Base-by-base conservation (phyloP, 2,113 vertebrate species). In the Balaeniceps rex region DNA sequence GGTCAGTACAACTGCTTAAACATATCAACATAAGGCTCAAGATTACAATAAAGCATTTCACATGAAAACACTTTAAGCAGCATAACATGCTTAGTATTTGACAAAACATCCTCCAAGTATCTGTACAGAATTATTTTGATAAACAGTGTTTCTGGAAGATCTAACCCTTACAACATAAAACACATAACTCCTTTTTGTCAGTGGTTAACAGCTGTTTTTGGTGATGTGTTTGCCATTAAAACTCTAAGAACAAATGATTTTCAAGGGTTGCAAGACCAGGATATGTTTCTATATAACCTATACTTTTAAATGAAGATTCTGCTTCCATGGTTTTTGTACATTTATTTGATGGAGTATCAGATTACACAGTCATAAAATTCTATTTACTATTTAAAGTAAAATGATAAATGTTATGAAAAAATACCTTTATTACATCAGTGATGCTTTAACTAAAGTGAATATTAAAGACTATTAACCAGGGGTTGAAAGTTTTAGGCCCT, bases 11-110 rank as follows among this genome's bases (percentile, higher is more conserved):
- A 95, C 69, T 92, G 82, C 92, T 97, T 93, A 96, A 97, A 97
- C 93, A 64, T 93, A 83, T 78, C 81, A 96, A 94, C 93, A 65
- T 94, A 94, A 98, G 97, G 97, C 97, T 98, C 98, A 98, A 97
- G 92, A 97, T 97, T 97, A 98, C 97, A 98, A 95, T 97, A 95
- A 98, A 97, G 96, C 97, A 97, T 96, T 97, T 98, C 98, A 98
- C 98, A 93, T 74, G 77, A 96, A 97, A 98, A 98, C 97, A 98
- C 87, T 64, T 97, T 19, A 97, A 98, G 97, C 98, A 98, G 98
- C 95, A 95, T 68, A 98, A 95, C 97, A 98, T 98, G 97, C 98
- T 97, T 97, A 91, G 19, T 87, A 97, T 97, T 97, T 87, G 88
- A 96, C 95, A 97, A 97, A 97, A 95, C 80, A 40, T 72, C 91